Evolutionary conservation across 2,888 invertebrate genomes (phyloP).

Genomic region (Drymonia ruficornis): DNA sequence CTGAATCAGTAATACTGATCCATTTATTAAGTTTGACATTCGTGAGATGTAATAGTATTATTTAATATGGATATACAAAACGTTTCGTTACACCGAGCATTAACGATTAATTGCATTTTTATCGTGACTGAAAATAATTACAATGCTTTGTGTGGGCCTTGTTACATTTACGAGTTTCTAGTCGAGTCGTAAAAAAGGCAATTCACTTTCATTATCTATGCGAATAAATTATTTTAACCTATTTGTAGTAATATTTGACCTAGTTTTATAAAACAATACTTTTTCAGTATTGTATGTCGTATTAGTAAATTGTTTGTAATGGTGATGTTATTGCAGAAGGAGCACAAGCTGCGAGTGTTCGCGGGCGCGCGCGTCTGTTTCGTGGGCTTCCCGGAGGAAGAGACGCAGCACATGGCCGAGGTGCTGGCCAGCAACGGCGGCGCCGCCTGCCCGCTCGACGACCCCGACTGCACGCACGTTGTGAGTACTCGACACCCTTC

Average conservation of each 20-base stretch:
- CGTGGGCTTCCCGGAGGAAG: slow-evolving; percentile 95
- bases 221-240: not conserved
- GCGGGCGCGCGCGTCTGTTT: slow-evolving; percentile 95
- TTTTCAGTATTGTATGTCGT: not conserved
- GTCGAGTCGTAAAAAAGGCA: slow-evolving; percentile 4
- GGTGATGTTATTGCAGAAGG: slow-evolving; percentile 71
- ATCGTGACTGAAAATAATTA: slow-evolving; percentile 8
- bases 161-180: slow-evolving; percentile 9
- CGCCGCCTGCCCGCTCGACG: slow-evolving; percentile 90
- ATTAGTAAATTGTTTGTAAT: slow-evolving; percentile 6
- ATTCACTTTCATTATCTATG: slow-evolving; percentile 5
- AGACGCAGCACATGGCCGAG: slow-evolving; percentile 96
- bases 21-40: not conserved
- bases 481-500: slow-evolving; percentile 85
- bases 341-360: slow-evolving; percentile 93
- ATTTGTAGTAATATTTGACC: slow-evolving; percentile 1
- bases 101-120: slow-evolving; percentile 6
- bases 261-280: not conserved
- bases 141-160: slow-evolving; percentile 3
- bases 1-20: no score
- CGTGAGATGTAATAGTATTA: not conserved
- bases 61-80: not conserved
- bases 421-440: slow-evolving; percentile 95
- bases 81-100: slow-evolving; percentile 4
- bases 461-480: slow-evolving; percentile 95